Base-by-base conservation (phyloP, 2,888 invertebrate genomes). In the Eristalis pertinax region DNA sequence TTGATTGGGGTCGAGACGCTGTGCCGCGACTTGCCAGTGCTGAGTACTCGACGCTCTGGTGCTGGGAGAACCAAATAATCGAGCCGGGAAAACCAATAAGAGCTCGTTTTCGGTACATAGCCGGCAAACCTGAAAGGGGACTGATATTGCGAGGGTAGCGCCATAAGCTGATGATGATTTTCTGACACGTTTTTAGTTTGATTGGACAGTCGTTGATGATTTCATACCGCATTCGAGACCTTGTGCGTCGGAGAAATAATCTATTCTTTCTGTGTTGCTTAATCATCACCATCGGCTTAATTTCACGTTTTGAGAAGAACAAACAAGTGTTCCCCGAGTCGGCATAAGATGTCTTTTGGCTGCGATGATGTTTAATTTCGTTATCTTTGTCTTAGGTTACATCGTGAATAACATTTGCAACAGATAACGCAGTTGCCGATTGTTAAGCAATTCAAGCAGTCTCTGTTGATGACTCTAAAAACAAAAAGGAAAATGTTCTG, bases 1-100 rank as follows among this genome's bases (percentile, higher is more conserved):
- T 74, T 81, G 81, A 81, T 81, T 81, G 81, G 74, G 29, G 56
- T 24, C 41, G 58, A 84, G 69, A 41, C 41, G 60, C 26, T 22
- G 50, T 50, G 35, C 19, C 50, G 50, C 50, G 50, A 50, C 50
- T 50, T 50, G 50, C 50, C 50, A 50, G 50, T 8, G 50, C 19
- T 19, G 8, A 10, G 8, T 19, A 50, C 8, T 19, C 7, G 2
- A 5, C 19, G 2, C 50, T 50, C 19, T 50, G 50, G 5, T 19
- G 50, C 50, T 50, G 50, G 50, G 50, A 50, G 19, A 50, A 50
- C 50, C 50, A 50, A 50, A 50, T 50, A 50, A 50, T 50, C 50
- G 50, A 50, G 50, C 50, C 19, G 19, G 50, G 50, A 50, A 19
- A 19, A 50, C 50, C 50, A 19, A n/a, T 50, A 50, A 50, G 19